These are phyloP conservation scores for Pseudochaenichthys georgianus DNA, from an alignment of 2,797 vertebrate species.

Conservation along the genomic window DNA sequence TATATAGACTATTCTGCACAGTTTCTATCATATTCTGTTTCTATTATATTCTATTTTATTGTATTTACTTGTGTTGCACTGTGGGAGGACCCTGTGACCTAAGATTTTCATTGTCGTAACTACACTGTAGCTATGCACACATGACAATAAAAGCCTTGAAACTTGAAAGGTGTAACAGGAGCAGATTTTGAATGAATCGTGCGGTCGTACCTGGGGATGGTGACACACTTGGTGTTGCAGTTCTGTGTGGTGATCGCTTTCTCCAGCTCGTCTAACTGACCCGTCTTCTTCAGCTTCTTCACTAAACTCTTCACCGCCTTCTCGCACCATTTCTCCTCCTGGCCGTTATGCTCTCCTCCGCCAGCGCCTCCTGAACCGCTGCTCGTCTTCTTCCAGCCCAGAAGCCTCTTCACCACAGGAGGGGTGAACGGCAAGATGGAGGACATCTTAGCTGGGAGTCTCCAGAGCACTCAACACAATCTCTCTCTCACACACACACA, in stretches of 20 bases:
- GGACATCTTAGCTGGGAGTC: constrained; percentile 88
- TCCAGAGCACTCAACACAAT: constrained; percentile 56
- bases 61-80: no score
- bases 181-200: neutral
- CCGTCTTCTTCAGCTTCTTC: constrained; percentile 98
- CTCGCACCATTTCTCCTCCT: constrained; percentile 99
- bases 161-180: neutral
- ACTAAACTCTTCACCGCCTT: constrained; percentile 98
- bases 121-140: no score
- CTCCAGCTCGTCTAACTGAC: constrained; percentile 97
- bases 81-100: no score
- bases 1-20: no score
- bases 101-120: no score
- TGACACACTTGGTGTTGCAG: constrained; percentile 99
- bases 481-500: constrained; percentile 28
- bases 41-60: no score
- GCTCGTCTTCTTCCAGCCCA: constrained; percentile 97
- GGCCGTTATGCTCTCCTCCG: constrained; percentile 93
- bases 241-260: constrained; percentile 99
- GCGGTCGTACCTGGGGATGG: constrained; percentile 93
- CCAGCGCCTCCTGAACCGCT: constrained; percentile 91
- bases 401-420: constrained; percentile 97
- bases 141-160: no score
- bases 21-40: no score
- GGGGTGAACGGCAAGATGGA: constrained; percentile 99